Conservation (phyloP, 2,888 invertebrate species). For the Epsilonema sp. region DNA sequence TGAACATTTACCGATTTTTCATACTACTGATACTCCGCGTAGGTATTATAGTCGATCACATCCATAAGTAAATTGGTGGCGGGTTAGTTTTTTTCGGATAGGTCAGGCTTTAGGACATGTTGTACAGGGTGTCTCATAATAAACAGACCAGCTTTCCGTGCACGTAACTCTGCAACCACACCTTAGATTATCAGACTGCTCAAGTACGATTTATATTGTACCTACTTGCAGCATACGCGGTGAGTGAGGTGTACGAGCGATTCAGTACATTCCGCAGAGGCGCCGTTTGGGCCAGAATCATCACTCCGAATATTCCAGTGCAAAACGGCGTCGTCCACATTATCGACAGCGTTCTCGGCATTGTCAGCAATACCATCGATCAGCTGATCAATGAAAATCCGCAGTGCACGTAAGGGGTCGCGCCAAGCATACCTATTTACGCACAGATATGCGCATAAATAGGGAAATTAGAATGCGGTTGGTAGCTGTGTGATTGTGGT, state of each 20-base stretch:
- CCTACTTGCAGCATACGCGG: slow-evolving; percentile 22
- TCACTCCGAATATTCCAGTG: slow-evolving; percentile 29
- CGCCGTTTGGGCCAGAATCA: slow-evolving; percentile 28
- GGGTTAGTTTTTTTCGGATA: background rate
- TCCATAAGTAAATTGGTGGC: too few species aligned
- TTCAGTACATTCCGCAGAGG: slow-evolving; percentile 26
- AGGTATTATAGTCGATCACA: too few species aligned
- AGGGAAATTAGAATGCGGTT: too few species aligned
- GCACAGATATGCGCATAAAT: too few species aligned
- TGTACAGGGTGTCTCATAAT: background rate
- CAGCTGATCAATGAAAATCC: slow-evolving; percentile 11
- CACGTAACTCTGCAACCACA: too few species aligned
- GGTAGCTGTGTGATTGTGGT: too few species aligned
- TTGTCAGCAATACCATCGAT: slow-evolving; percentile 26
- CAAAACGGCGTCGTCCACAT: slow-evolving; percentile 29
- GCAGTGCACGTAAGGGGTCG: background rate
- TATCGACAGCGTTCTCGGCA: slow-evolving; percentile 27
- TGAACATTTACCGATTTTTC: too few species aligned
- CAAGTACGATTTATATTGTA: background rate
- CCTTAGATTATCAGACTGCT: background rate
- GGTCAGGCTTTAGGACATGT: background rate
- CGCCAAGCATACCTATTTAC: too few species aligned
- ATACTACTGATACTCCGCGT: too few species aligned
- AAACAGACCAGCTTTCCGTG: too few species aligned
- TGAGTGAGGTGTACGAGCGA: slow-evolving; percentile 27